Evolutionary conservation across 2,113 vertebrate genomes (phyloP).

Genomic region (Burhinus oedicnemus): DNA sequence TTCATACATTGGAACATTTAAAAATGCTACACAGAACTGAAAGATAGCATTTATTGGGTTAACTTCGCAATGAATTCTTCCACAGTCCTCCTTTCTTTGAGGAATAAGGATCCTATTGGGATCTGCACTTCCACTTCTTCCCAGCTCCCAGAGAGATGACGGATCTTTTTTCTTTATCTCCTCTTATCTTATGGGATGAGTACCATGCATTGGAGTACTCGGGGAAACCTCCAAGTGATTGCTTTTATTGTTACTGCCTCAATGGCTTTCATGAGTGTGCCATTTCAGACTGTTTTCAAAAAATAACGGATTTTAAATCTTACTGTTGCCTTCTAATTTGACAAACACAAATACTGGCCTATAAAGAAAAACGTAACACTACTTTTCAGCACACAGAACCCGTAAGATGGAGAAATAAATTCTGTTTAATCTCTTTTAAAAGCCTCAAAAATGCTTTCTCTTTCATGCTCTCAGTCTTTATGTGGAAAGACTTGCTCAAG

Average conservation of each 20-base stretch:
- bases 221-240: background rate
- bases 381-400: background rate
- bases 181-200: background rate
- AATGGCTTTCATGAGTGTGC: background rate
- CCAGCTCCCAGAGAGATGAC: background rate
- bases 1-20: background rate
- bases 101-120: background rate
- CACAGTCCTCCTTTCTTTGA: background rate
- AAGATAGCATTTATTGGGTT: background rate
- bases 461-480: background rate
- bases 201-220: background rate
- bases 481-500: background rate
- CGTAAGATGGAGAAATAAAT: background rate
- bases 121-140: background rate
- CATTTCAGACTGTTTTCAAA: background rate
- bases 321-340: slow-evolving; percentile 10
- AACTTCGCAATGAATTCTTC: background rate
- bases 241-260: background rate
- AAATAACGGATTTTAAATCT: background rate
- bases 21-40: background rate
- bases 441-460: background rate
- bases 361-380: background rate
- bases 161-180: background rate
- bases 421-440: slow-evolving; percentile 41
- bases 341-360: background rate